Evolutionary conservation across 2,113 vertebrate genomes (phyloP).

Genomic region (Erythrolamprus reginae): DNA sequence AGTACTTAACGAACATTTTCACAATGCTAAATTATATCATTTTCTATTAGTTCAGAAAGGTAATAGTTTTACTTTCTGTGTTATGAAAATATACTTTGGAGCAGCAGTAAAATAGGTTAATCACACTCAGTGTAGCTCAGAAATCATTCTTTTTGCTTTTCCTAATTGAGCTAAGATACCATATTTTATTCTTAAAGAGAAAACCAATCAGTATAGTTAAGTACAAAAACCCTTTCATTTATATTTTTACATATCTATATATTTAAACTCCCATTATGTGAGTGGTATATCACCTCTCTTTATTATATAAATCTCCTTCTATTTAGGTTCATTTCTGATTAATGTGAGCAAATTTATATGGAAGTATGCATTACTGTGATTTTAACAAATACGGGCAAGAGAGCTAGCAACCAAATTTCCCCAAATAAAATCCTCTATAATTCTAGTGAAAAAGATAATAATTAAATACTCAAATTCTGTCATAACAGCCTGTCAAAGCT

Average conservation of each 20-base stretch:
- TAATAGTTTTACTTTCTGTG: constrained; percentile 13
- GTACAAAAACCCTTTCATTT: background rate
- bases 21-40: background rate
- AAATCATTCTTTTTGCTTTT: background rate
- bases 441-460: constrained; percentile 10
- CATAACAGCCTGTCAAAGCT: constrained; percentile 37
- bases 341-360: background rate
- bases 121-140: background rate
- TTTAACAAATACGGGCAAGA: background rate
- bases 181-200: background rate
- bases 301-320: background rate
- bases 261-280: background rate
- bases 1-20: rapidly evolving
- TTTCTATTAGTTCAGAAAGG: constrained; percentile 7
- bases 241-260: background rate
- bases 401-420: background rate
- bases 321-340: background rate
- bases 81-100: background rate
- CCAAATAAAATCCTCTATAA: background rate
- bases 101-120: background rate
- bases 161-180: background rate
- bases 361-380: background rate
- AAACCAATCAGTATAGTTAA: background rate
- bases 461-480: constrained; percentile 48
- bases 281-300: background rate